These are phyloP conservation scores for Mechanitis messenoides DNA, from an alignment of 2,888 invertebrate species.

Conservation along the genomic window DNA sequence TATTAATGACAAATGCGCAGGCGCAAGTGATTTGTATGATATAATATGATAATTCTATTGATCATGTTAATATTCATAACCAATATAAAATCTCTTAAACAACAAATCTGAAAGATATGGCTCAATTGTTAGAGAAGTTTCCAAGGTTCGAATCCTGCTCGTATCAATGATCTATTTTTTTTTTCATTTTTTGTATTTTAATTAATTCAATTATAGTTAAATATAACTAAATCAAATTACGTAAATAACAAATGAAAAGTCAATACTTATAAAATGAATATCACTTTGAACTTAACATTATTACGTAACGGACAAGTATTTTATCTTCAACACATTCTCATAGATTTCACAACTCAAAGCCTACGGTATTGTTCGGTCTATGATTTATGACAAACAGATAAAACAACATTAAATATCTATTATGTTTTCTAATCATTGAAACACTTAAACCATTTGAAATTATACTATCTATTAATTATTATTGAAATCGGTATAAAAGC, in stretches of 20 bases:
- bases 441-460: neutral
- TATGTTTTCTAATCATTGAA: slow-evolving; percentile 16
- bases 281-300: neutral
- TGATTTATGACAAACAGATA: slow-evolving; percentile 1
- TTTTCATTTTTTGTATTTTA: too few relatives aligned
- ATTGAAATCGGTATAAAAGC: too few relatives aligned
- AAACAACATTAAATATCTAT: neutral
- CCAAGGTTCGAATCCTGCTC: too few relatives aligned
- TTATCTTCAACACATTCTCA: neutral
- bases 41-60: neutral
- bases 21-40: slow-evolving; percentile 51
- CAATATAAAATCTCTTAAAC: neutral
- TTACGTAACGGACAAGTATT: neutral
- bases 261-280: neutral
- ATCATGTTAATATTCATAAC: neutral
- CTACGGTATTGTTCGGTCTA: neutral
- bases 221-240: too few relatives aligned
- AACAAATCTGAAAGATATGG: too few relatives aligned
- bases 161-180: too few relatives aligned
- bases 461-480: too few relatives aligned
- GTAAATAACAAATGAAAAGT: too few relatives aligned
- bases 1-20: slow-evolving; percentile 53
- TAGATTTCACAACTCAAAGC: neutral
- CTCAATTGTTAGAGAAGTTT: too few relatives aligned
- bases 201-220: too few relatives aligned